These are phyloP conservation scores for Pseudomyrmex concolor DNA, from an alignment of 1,140 invertebrate species.

Conservation along the genomic window DNA sequence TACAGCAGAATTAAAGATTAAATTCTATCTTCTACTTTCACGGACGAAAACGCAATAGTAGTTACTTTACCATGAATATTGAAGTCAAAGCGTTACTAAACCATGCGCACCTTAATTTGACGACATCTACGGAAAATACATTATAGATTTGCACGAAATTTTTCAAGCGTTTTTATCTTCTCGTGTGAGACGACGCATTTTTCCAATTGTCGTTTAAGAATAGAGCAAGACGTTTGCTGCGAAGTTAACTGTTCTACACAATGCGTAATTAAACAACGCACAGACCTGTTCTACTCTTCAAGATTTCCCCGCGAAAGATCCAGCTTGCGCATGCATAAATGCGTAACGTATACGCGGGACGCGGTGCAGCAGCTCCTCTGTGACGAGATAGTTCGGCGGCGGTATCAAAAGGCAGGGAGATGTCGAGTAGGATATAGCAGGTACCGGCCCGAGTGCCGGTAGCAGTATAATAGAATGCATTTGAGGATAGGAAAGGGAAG, in stretches of 20 bases:
- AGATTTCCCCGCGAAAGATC: slow-evolving; percentile 34
- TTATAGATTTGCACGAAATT: background rate
- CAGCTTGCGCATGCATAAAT: slow-evolving; percentile 37
- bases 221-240: slow-evolving; percentile 41
- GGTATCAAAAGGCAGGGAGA: slow-evolving; percentile 61
- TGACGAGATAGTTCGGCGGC: slow-evolving; percentile 42
- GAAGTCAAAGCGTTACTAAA: background rate
- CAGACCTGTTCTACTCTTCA: slow-evolving; percentile 24
- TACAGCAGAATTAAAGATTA: background rate
- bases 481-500: slow-evolving; percentile 44
- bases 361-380: background rate
- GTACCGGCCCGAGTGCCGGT: slow-evolving; percentile 36
- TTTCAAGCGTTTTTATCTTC: background rate
- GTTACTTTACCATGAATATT: background rate
- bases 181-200: no score
- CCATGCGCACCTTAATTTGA: background rate
- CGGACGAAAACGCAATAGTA: background rate
- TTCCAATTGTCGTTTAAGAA: no score
- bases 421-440: slow-evolving; percentile 58
- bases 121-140: background rate
- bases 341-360: background rate
- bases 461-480: slow-evolving; percentile 76
- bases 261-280: slow-evolving; percentile 45
- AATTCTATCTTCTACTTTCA: background rate
- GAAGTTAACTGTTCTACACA: slow-evolving; percentile 31